These are phyloP conservation scores for Garrulus glandarius DNA, from an alignment of 2,797 vertebrate genomes.

Conservation along the genomic window DNA sequence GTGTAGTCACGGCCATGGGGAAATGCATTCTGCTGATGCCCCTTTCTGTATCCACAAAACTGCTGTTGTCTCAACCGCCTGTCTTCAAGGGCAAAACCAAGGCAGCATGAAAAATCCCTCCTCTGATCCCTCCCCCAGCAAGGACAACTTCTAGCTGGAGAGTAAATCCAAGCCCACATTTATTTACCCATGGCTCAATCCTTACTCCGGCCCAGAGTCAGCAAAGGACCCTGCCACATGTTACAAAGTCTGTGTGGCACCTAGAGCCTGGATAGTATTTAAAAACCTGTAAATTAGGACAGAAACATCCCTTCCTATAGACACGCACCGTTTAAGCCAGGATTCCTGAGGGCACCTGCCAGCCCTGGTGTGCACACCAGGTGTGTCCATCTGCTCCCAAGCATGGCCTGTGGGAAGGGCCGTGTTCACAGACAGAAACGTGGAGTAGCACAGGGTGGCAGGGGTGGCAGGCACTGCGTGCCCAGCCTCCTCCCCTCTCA, in stretches of 20 bases:
- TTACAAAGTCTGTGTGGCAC: neutral
- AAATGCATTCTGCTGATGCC: neutral
- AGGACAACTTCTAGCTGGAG: neutral
- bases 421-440: fast-evolving
- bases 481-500: neutral
- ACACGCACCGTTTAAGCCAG: neutral
- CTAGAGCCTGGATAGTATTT: neutral
- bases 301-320: neutral
- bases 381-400: neutral
- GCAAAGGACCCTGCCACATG: neutral
- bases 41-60: neutral
- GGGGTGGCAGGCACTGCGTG: neutral
- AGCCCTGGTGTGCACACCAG: fast-evolving
- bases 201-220: neutral
- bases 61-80: neutral
- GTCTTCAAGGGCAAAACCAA: neutral
- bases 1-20: neutral
- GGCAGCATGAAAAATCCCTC: neutral
- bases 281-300: neutral
- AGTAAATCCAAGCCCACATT: neutral
- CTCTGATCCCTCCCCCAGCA: neutral
- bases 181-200: neutral
- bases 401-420: neutral
- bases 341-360: neutral
- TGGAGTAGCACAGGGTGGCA: neutral